Conservation (phyloP, 37 sponge, comb jelly and placozoan genomes). For the Tethya wilhelma region DNA sequence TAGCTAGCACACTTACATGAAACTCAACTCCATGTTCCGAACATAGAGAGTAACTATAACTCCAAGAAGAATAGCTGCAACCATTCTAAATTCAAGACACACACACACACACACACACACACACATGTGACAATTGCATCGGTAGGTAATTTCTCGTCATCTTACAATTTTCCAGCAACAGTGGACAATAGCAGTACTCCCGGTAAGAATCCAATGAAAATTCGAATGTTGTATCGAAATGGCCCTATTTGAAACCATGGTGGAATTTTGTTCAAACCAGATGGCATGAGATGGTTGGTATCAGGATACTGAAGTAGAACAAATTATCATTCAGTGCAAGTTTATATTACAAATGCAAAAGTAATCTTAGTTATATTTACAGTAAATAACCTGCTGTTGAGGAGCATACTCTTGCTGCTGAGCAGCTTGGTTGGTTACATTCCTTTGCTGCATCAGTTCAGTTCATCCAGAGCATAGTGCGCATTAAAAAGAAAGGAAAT, state of each 20-base stretch:
- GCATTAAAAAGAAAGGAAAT: too few species aligned
- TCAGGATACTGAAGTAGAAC: constrained; percentile 15
- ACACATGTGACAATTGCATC: too few species aligned
- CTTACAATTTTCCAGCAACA: constrained; percentile 58
- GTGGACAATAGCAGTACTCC: constrained; percentile 52
- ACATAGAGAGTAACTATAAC: constrained; percentile 15
- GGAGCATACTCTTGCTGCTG: too few species aligned
- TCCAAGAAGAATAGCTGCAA: neutral
- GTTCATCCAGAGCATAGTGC: too few species aligned
- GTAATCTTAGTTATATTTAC: too few species aligned
- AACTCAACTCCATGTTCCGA: neutral
- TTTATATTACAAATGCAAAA: too few species aligned
- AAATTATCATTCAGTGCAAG: too few species aligned
- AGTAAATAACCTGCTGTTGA: too few species aligned
- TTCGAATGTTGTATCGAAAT: constrained; percentile 62
- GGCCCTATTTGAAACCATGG: constrained; percentile 54
- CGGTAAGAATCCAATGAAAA: constrained; percentile 50
- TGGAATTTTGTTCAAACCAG: constrained; percentile 33
- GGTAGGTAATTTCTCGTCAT: too few species aligned
- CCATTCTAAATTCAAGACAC: constrained; percentile 15
- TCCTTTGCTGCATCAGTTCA: too few species aligned
- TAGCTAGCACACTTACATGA: constrained; percentile 1
- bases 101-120: too few species aligned
- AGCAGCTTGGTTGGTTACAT: too few species aligned
- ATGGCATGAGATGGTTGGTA: constrained; percentile 43